Evolutionary conservation across 2,888 invertebrate genomes (phyloP), one percentile per base, ranked within the genome.

Genomic region (Amphipyra tragopoginis): DNA sequence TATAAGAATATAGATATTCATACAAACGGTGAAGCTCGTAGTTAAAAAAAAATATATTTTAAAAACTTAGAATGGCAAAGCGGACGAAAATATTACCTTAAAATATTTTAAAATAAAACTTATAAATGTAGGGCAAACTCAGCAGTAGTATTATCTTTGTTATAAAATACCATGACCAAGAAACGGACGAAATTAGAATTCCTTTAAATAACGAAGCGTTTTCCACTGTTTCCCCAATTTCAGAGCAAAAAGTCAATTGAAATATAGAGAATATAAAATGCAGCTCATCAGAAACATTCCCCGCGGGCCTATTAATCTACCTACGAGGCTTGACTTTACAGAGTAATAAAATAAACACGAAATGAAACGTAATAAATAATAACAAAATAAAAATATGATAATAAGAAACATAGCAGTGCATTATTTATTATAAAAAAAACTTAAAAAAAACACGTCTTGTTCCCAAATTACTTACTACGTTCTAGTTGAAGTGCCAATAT

Each of bases 401-500:
- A 76, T 64, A 72, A 38, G 52, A 33, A 29, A 66, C 50, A 15
- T 42, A 42, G 44, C n/a, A n/a, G n/a, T n/a, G n/a, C n/a, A n/a
- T n/a, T n/a, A 54, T 65, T 69, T 60, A 65, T 65, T 66, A n/a
- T 39, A 60, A 11, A 51, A 14, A 21, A 14, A 50, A 33, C 42
- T 14, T 33, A 39, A 52, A 52, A 13, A 57, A 11, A 13, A 7
- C 9, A 14, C 29, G 40, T 67, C 43, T 45, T 53, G 29, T 55
- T 59, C 21, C 14, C 9, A 50, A 45, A 57, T 21, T 21, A 21
- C 1, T 1, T 50, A 53, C 21, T 50, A 43, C 36, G 15, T 40
- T 74, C 75, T 62, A 68, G 71, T 68, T 65, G 50, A 56, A 60
- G 36, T 34, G 49, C 53, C 58, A 60, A 39, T 39, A 47, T 38